A percentile compares a stretch with the other conserved stretches of the same genome.
phyloP scores from a whole-genome alignment of 2,113 vertebrate species.

The Nanorana parkeri region DNA sequence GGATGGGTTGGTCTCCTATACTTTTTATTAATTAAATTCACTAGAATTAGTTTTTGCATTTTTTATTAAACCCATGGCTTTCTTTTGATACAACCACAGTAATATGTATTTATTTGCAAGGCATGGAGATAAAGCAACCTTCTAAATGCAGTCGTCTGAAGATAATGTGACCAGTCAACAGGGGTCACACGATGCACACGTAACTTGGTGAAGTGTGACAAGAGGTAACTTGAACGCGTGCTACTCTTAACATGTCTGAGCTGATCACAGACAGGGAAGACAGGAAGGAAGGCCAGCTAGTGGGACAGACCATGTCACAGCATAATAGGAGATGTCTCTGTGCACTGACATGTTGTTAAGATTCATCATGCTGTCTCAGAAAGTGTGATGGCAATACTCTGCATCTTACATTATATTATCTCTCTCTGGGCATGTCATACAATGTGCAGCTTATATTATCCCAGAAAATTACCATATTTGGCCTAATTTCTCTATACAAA shows the following conservation, averaged over 20 bases:
- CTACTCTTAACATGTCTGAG: constrained; percentile 23
- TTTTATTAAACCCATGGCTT: too few relatives aligned
- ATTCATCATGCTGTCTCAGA: constrained; percentile 27
- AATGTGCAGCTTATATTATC: too few relatives aligned
- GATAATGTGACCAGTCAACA: constrained; percentile 33
- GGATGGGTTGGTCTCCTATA: too few relatives aligned
- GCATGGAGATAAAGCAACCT: too few relatives aligned
- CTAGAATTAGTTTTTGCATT: too few relatives aligned
- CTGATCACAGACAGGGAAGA: not conserved
- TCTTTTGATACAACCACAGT: too few relatives aligned
- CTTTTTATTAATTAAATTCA: too few relatives aligned
- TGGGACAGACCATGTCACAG: constrained; percentile 18
- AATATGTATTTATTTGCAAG: too few relatives aligned
- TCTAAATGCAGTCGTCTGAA: not conserved
- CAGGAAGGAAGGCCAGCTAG: constrained; percentile 28
- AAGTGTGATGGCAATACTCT: not conserved
- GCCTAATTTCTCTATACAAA: too few relatives aligned
- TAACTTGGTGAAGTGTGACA: not conserved
- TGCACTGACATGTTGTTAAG: constrained; percentile 31
- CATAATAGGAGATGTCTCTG: constrained; percentile 10
- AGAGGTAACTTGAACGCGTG: not conserved
- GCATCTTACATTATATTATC: not conserved
- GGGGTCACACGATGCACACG: constrained; percentile 21
- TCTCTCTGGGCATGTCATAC: too few relatives aligned
- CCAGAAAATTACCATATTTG: too few relatives aligned